A percentile compares a stretch with the other conserved stretches of the same genome.
Evolutionary conservation across 2,113 vertebrate species (phyloP).

Genomic region (Microcebus murinus): DNA sequence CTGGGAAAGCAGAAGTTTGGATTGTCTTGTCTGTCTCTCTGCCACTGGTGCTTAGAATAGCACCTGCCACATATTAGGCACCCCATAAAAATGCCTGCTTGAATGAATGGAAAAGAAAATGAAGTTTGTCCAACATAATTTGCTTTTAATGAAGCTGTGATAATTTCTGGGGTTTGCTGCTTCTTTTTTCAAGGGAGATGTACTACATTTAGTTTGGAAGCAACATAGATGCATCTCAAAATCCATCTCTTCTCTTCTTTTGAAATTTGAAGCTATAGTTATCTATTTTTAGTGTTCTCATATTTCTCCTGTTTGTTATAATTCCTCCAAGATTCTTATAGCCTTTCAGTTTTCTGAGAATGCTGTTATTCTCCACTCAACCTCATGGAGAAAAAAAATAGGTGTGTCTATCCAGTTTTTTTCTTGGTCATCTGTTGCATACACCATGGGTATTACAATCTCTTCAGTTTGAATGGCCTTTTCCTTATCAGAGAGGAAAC

Average conservation of each 20-base stretch:
- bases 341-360: not conserved
- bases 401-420: not conserved
- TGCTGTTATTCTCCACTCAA: not conserved
- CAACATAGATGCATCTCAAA: not conserved
- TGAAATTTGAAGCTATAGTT: not conserved
- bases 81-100: not conserved
- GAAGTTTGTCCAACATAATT: not conserved
- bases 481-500: not conserved
- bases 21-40: not conserved
- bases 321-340: not conserved
- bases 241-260: not conserved
- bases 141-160: slow-evolving; percentile 1
- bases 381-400: slow-evolving; percentile 34
- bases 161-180: not conserved
- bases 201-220: not conserved
- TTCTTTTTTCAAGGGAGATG: not conserved
- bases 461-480: not conserved
- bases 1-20: not conserved
- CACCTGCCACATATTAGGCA: not conserved
- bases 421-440: not conserved
- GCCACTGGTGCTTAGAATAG: not conserved
- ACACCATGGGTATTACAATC: not conserved
- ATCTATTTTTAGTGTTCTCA: not conserved
- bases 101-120: slow-evolving; percentile 17
- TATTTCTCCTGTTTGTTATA: not conserved